phyloP scores from a whole-genome alignment of 2,888 invertebrate genomes.

The Mimachlamys varia region DNA sequence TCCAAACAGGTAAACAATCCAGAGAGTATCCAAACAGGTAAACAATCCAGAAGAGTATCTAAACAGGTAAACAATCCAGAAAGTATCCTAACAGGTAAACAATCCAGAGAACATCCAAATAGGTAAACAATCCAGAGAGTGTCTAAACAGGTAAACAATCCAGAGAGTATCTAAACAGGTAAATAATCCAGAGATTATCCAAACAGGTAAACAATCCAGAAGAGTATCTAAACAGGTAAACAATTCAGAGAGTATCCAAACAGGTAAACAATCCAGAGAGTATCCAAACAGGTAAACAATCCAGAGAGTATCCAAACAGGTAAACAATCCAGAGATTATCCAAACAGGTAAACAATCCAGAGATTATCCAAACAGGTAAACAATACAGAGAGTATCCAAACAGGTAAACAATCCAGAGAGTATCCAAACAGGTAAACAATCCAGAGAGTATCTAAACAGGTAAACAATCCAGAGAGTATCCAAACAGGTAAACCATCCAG shows the following conservation, averaged over 20 bases:
- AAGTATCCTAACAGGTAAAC: neutral
- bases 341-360: neutral
- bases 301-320: neutral
- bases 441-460: too few species aligned
- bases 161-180: neutral
- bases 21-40: neutral
- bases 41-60: neutral
- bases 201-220: neutral
- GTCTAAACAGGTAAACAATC: neutral
- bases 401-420: neutral
- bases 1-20: neutral
- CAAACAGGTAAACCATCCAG: too few species aligned
- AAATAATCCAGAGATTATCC: neutral
- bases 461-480: too few species aligned
- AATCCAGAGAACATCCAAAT: neutral
- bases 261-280: neutral
- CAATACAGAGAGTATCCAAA: neutral
- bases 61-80: neutral
- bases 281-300: neutral
- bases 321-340: neutral
- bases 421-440: too few species aligned
- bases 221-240: neutral
- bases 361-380: neutral
- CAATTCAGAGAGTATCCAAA: neutral
- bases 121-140: neutral